These are phyloP conservation scores for Melierax canorus DNA, from an alignment of 2,113 vertebrate genomes.

Conservation along the genomic window DNA sequence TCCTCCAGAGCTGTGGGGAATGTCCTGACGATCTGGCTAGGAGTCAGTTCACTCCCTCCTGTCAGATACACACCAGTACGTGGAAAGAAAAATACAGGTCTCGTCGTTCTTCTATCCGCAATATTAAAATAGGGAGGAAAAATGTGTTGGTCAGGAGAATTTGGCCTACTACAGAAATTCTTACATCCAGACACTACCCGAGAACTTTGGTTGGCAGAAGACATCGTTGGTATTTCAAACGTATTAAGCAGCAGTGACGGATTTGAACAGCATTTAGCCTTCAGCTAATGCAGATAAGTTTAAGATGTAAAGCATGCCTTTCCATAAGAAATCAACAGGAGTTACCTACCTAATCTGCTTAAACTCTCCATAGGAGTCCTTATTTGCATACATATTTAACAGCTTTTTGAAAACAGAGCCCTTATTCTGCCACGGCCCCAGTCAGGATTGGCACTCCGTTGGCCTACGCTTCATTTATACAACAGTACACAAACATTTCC, in stretches of 20 bases:
- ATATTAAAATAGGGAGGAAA: neutral
- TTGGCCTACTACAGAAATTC: neutral
- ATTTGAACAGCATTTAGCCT: neutral
- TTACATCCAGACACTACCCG: neutral
- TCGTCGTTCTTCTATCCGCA: neutral
- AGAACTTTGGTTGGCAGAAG: neutral
- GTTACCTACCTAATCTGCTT: neutral
- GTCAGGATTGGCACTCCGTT: neutral
- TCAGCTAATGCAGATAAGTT: neutral
- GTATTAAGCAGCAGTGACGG: neutral
- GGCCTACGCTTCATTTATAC: neutral
- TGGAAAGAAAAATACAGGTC: neutral
- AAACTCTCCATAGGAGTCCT: neutral
- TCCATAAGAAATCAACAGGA: neutral
- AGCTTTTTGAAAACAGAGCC: neutral
- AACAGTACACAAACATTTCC: neutral
- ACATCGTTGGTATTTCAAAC: neutral
- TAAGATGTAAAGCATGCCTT: neutral
- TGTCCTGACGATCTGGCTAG: accelerated
- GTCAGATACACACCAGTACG: neutral
- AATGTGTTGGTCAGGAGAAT: neutral
- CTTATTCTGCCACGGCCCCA: neutral
- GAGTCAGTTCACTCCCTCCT: neutral
- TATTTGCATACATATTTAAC: neutral
- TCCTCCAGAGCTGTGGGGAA: neutral